Evolutionary conservation across 2,113 vertebrate species (phyloP), one percentile per base, ranked within the genome.

Genomic region (Corythaeola cristata): DNA sequence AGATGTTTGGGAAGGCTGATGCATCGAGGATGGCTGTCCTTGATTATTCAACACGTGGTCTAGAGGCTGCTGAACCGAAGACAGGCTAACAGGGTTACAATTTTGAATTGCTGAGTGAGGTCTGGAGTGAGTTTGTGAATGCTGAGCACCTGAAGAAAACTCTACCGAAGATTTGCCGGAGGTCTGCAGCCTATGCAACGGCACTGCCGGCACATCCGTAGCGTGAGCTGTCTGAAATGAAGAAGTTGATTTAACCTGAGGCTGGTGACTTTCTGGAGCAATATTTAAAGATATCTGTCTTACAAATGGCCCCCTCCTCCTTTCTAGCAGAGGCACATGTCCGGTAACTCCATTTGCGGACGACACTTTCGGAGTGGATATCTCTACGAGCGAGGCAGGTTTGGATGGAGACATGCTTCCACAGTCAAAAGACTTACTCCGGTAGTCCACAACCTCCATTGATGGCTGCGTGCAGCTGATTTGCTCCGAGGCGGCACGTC

Each of bases 381-480:
- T 75, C 41, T 98, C 98, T 53, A 95, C 27, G 14, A 98, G 98
- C 0, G 98, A 97, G 32, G 93, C 59, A 52, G 97, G 96, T 91
- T 98, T 98, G 32, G 98, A 97, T 2, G 98, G 98, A 82, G 98
- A 98, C 50, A 99, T 95, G 58, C 97, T 99, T 92, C 99, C 99
- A 87, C 98, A 99, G 95, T 99, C 99, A 3, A 99, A 99, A 6
- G 99, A 99, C 85, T 99, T 99, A 97, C 99, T 99, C 94, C 99
- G 98, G 82, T 99, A 98, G 76, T 99, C 99, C 58, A 97, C 98
- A 53, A 99, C 98, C 78, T 99, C 99, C 97, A 99, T 98, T 0
- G 99, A 98, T 0, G 98, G 98, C 59, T 99, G 99, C 1, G 98
- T 98, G 69, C 98, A 99, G 81, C 96, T 98, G 88, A 99, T 99